Evolutionary conservation across 2,113 vertebrate species (phyloP), one percentile per base, ranked within the genome.

Genomic region (Cebidichthys violaceus): DNA sequence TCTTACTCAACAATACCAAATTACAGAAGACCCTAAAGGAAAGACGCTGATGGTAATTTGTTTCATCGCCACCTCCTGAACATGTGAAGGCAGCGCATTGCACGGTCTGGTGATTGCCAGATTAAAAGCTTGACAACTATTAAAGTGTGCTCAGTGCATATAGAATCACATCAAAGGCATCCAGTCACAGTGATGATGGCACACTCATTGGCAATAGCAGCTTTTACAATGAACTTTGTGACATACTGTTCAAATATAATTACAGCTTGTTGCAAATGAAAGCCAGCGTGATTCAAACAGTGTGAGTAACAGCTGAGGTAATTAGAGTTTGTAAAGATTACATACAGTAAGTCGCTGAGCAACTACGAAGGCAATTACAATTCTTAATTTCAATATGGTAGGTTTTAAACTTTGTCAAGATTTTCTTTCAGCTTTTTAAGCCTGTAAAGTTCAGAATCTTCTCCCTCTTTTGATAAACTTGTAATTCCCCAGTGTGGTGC

Each of bases 121-220:
- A 91, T 92, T 88, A 88, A 88, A 87, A 84, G 76, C 83, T 89
- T 87, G 89, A 84, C 57, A n/a, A 61, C 77, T 60, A 52, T 83
- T 79, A 65, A 79, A 72, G 64, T 75, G 72, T 66, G 61, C 41
- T 70, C 78, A 82, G 57, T 66, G 62, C 68, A 90, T 92, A 88
- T n/a, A 86, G 65, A 75, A 73, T 83, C 57, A 64, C 82, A 89
- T 90, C 78, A 90, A 86, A 88, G 80, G 59, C 62, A 77, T 82
- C 67, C 7, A n/a, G 41, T 86, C 77, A 67, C 0, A 35, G 43
- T 55, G 65, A 86, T 45, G 68, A 85, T 39, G 83, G 79, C 69
- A 86, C 77, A 45, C 70, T 88, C 68, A 65, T 61, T 85, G 70
- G 74, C 43, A 70, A 41, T 9, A 75, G 61, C 71, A 61, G 73